A percentile compares a stretch with the other conserved stretches of the same genome.
phyloP scores from a whole-genome alignment of 2,113 vertebrate genomes.

The Galeopterus variegatus region DNA sequence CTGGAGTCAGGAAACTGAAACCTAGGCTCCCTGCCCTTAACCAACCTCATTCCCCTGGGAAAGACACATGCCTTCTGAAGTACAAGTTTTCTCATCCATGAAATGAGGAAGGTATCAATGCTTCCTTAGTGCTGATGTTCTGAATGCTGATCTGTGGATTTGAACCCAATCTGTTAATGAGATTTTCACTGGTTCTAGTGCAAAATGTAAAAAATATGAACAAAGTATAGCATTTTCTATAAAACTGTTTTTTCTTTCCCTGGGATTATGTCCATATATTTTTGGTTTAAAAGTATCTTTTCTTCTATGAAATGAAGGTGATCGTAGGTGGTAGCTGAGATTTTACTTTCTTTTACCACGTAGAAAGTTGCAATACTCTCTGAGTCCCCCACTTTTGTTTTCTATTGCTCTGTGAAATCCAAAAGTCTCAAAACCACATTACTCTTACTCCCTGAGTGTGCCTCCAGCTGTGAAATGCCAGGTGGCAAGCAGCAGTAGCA shows the following conservation, averaged over 20 bases:
- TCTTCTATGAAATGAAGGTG: background rate
- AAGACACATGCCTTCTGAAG: background rate
- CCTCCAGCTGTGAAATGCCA: background rate
- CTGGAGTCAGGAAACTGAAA: background rate
- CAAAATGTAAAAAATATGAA: constrained; percentile 5
- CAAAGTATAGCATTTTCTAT: background rate
- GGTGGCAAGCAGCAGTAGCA: background rate
- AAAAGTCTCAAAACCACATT: background rate
- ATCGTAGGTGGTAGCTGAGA: background rate
- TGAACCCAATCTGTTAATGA: background rate
- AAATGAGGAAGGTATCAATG: background rate
- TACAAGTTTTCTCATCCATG: background rate
- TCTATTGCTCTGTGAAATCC: background rate
- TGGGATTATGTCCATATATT: background rate
- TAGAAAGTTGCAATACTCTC: background rate
- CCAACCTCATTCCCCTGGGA: background rate
- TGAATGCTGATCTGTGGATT: background rate
- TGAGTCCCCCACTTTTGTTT: background rate
- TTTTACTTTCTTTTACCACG: background rate
- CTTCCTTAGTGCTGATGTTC: background rate
- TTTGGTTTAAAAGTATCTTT: background rate
- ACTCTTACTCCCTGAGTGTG: background rate
- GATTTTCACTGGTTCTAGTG: background rate
- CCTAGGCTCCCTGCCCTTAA: background rate
- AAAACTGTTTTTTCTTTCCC: background rate